phyloP scores from a whole-genome alignment of 2,888 invertebrate species.

The Euzetes globulus region DNA sequence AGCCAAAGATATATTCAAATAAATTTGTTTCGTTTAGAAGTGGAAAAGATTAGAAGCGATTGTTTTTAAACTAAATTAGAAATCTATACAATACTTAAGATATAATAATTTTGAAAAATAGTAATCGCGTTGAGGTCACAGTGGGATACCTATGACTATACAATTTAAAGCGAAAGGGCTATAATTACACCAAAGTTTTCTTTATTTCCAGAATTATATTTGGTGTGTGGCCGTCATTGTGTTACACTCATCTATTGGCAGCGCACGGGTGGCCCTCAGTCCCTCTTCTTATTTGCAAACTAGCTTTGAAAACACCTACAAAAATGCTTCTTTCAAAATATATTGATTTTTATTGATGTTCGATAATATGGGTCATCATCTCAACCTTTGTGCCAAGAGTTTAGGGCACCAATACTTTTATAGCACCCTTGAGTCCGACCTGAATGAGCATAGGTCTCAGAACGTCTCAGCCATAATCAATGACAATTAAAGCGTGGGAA shows the following conservation, averaged over 20 bases:
- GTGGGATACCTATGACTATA: too few species aligned
- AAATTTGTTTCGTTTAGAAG: not conserved
- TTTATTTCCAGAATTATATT: not conserved
- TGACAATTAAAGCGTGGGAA: not conserved
- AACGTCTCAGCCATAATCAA: not conserved
- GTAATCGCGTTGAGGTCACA: not conserved
- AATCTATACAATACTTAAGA: not conserved
- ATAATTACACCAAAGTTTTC: not conserved
- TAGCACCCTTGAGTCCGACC: constrained; percentile 7
- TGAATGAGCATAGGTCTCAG: too few species aligned
- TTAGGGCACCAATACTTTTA: not conserved
- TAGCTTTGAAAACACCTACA: too few species aligned
- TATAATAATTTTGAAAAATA: not conserved
- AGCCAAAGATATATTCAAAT: not conserved
- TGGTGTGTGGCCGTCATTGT: constrained; percentile 7
- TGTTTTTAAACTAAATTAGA: not conserved
- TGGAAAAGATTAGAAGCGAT: not conserved
- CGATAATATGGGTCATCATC: too few species aligned
- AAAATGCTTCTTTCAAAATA: too few species aligned
- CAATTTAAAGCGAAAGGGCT: too few species aligned
- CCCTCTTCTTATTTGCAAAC: too few species aligned
- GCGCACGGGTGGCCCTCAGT: too few species aligned
- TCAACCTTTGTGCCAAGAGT: not conserved
- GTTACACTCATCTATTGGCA: too few species aligned
- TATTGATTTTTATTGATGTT: too few species aligned